Evolutionary conservation across 2,797 vertebrate species (phyloP), one percentile per base, ranked within the genome.

Genomic region (Paguma larvata): DNA sequence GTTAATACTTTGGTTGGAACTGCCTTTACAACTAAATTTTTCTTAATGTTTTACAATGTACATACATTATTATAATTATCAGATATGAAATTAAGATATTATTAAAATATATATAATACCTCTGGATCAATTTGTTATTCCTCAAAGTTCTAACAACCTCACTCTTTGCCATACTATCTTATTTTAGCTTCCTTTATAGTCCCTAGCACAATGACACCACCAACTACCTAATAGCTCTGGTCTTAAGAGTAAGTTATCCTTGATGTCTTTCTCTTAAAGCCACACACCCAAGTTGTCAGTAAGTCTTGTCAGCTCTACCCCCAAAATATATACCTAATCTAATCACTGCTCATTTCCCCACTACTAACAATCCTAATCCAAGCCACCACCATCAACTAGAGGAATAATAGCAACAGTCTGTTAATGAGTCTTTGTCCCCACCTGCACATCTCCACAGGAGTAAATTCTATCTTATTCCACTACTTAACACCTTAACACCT

Each of bases 91-190:
- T 84, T 62, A 84, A 32, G 10, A 30, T 92, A 77, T 91, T 89
- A 38, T 51, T 67, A 92, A 80, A 51, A 89, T 86, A 2, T 53
- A 2, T 44, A 2, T 53, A 93, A 68, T 41, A 77, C 3, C 56
- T 56, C 34, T 82, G 41, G 41, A 89, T 89, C 48, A 80, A 62
- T 62, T 14, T 85, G 15, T 77, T 75, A 83, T 48, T 77, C 15
- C 51, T 84, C 44, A 53, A 97, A 82, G 63, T 87, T 93, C 77
- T 86, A 91, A 86, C 41, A 90, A 83, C 11, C 51, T 93, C 53
- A 51, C 32, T 79, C 91, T 92, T 75, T 70, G 68, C 59, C 75
- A 83, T 73, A 77, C 48, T 44, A 87, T 59, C 88, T 89, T 56
- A 53, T 63, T 85, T 91, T 91, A 68, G 34, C 44, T 78, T 86